Evolutionary conservation across 2,113 vertebrate species (phyloP).

Genomic region (Seriola aureovittata): DNA sequence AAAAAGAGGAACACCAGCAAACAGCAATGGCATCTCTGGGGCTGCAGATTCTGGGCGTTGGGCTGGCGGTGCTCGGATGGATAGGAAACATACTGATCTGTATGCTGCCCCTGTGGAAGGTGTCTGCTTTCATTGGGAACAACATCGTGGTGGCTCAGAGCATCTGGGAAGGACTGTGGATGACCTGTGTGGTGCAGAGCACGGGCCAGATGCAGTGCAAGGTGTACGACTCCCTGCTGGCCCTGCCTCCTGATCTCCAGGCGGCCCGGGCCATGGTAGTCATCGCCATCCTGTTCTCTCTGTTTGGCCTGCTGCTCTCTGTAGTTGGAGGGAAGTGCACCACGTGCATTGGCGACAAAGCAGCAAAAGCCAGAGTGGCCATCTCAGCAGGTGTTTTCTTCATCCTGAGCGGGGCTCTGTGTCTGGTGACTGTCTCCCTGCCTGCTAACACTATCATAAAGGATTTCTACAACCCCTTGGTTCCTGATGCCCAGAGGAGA

Average conservation of each 20-base stretch:
- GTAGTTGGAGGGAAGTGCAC: slow-evolving; percentile 94
- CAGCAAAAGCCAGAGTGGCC: slow-evolving; percentile 89
- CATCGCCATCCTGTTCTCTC: slow-evolving; percentile 88
- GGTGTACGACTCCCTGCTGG: slow-evolving; percentile 89
- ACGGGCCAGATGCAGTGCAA: slow-evolving; percentile 92
- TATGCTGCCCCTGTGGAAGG: slow-evolving; percentile 91
- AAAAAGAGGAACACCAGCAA: background rate
- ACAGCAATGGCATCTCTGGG: slow-evolving; percentile 87
- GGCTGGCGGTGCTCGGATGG: slow-evolving; percentile 89
- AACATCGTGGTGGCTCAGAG: slow-evolving; percentile 92
- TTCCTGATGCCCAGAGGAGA: slow-evolving; percentile 87
- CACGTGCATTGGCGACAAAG: slow-evolving; percentile 90
- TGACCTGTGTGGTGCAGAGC: slow-evolving; percentile 92
- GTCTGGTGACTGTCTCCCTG: slow-evolving; percentile 90
- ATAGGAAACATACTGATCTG: slow-evolving; percentile 89
- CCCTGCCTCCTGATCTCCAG: slow-evolving; percentile 90
- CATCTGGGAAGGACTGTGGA: slow-evolving; percentile 91
- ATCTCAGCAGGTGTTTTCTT: slow-evolving; percentile 90
- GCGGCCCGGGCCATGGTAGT: slow-evolving; percentile 90
- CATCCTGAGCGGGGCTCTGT: slow-evolving; percentile 87
- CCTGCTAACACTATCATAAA: slow-evolving; percentile 91
- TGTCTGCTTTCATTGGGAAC: slow-evolving; percentile 92
- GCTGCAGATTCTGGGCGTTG: slow-evolving; percentile 89
- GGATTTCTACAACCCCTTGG: slow-evolving; percentile 90
- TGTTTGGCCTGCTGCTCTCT: slow-evolving; percentile 89